A percentile compares a stretch with the other conserved stretches of the same genome.
Evolutionary conservation across 2,797 vertebrate genomes (phyloP).

Genomic region (Danio jaintianensis): DNA sequence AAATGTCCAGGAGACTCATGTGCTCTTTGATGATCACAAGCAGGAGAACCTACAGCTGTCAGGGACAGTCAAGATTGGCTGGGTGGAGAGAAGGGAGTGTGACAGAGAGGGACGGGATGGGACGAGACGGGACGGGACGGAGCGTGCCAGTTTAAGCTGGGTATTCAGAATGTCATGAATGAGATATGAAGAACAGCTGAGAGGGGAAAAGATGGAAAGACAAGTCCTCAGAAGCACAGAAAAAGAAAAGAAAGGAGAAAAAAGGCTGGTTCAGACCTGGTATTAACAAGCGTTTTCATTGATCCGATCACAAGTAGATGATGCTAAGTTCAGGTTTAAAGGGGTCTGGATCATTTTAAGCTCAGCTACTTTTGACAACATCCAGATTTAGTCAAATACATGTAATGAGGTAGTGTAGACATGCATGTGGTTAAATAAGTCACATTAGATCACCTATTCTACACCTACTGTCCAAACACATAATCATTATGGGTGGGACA

Average conservation of each 20-base stretch:
- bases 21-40: constrained; percentile 54
- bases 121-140: neutral
- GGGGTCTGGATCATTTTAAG: too few relatives aligned
- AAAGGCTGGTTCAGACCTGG: too few relatives aligned
- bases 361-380: too few relatives aligned
- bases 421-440: too few relatives aligned
- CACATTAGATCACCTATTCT: too few relatives aligned
- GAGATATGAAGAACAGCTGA: constrained; percentile 63
- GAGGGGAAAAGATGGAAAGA: neutral
- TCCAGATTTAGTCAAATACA: too few relatives aligned
- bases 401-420: too few relatives aligned
- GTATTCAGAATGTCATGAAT: constrained; percentile 49
- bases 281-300: too few relatives aligned
- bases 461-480: too few relatives aligned
- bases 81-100: constrained; percentile 28
- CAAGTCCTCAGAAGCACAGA: constrained; percentile 1
- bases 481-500: too few relatives aligned
- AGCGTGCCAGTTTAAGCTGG: constrained; percentile 34
- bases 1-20: constrained; percentile 45
- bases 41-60: constrained; percentile 56
- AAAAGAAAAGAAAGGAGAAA: neutral
- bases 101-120: constrained; percentile 8
- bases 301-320: too few relatives aligned
- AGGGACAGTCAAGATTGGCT: constrained; percentile 53
- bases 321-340: too few relatives aligned